Base-by-base conservation (phyloP, 2,888 invertebrate genomes). In the Leptura quadrifasciata region DNA sequence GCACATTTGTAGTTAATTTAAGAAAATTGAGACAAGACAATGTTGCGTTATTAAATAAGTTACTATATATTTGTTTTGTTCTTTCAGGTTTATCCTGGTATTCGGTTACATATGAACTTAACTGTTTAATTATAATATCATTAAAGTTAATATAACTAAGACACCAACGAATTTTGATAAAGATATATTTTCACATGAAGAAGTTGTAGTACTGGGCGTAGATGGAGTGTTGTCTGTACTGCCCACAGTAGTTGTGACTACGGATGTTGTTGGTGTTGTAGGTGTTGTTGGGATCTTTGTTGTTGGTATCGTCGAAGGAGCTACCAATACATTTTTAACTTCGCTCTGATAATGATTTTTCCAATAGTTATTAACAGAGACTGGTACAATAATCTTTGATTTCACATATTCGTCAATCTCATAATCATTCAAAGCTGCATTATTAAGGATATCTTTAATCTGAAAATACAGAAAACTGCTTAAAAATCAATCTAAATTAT, bases 351-450 rank as follows among this genome's bases (percentile, higher is more conserved):
- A 63, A 57, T 57, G 3, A 20, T 57, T 20, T 10, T 10, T 15
- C 64, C 64, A 64, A 15, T 47, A 64, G 39, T 64, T 64, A 20
- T 64, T 64, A 2, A 64, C 64, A 24, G 65, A n/a, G 9, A 24
- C 65, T n/a, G 54, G 52, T 5, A 15, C 24, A 1, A 21, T 65
- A 17, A 54, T 54, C 12, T 24, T 52, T 27, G 54, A 52, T 15
- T 24, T 21, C 0, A 65, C 17, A 5, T 54, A 27, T 6, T 21
- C 65, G 24, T n/a, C n/a, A n/a, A n/a, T n/a, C n/a, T n/a, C n/a
- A n/a, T 65, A 54, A 24, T 54, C 27, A 17, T 65, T 6, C 17
- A 65, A 21, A 10, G 27, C 24, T 17, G 17, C 1, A n/a, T 54
- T 20, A 12, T 15, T 18, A 6, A 57, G 10, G 8, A 57, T 6